A percentile compares a stretch with the other conserved stretches of the same genome.
Evolutionary conservation across 2,113 vertebrate genomes (phyloP).

Genomic region (sheep (Ovis aries)): DNA sequence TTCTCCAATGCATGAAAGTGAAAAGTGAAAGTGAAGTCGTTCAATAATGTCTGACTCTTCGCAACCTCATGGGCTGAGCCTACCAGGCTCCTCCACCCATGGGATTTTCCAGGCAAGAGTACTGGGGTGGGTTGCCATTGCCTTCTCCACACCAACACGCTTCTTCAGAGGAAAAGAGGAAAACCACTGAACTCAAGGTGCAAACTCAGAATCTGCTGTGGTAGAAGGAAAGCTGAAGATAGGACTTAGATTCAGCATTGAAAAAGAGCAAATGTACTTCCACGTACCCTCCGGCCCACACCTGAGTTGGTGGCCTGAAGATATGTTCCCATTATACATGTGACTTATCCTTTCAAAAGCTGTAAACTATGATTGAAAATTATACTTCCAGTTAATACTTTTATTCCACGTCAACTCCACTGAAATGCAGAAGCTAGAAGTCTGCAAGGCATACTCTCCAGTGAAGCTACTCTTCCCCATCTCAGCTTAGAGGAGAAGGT

Average conservation of each 20-base stretch:
- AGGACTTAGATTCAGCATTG: not conserved
- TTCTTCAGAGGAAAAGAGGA: not conserved
- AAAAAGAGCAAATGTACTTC: not conserved
- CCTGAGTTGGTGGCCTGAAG: not conserved
- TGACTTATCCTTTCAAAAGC: not conserved
- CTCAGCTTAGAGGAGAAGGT: not conserved
- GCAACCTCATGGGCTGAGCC: not conserved
- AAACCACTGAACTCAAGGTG: not conserved
- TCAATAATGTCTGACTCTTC: not conserved
- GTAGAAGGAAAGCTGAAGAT: not conserved
- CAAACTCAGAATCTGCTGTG: not conserved
- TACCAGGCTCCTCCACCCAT: not conserved
- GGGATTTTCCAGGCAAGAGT: not conserved
- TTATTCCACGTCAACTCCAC: not conserved
- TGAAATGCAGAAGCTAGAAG: not conserved
- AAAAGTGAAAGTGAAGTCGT: not conserved
- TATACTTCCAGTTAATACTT: not conserved
- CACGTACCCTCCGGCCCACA: accelerated
- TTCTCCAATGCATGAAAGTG: not conserved
- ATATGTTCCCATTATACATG: not conserved
- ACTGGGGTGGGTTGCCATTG: too few relatives aligned
- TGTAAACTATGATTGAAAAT: not conserved
- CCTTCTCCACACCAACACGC: not conserved
- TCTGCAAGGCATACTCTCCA: not conserved
- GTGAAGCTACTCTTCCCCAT: not conserved